phyloP scores from a whole-genome alignment of 2,888 invertebrate genomes.

The Selenia dentaria region DNA sequence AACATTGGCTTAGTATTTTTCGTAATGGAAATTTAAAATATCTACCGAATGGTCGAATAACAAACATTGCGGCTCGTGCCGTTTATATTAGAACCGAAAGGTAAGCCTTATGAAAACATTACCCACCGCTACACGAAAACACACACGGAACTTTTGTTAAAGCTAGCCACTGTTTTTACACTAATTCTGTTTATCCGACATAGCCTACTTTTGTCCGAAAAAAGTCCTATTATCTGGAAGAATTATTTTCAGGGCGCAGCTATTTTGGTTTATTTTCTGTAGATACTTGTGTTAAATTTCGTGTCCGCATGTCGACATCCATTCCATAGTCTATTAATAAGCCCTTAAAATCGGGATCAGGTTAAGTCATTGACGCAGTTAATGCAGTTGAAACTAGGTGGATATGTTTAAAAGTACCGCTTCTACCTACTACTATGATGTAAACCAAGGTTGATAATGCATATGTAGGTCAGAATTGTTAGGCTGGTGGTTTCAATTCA shows the following conservation, averaged over 20 bases:
- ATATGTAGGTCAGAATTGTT: constrained; percentile 17
- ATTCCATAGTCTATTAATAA: too few relatives aligned
- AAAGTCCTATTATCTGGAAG: too few relatives aligned
- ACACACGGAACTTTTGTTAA: background rate
- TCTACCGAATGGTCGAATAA: constrained; percentile 8
- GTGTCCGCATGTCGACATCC: too few relatives aligned
- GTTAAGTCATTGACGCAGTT: constrained; percentile 2
- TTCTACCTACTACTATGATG: constrained; percentile 10
- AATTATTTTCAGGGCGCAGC: too few relatives aligned
- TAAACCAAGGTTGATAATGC: constrained; percentile 17
- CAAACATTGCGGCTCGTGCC: constrained; percentile 9
- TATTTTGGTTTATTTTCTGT: too few relatives aligned
- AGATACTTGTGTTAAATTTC: too few relatives aligned
- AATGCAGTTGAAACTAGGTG: constrained; percentile 1
- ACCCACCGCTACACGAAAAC: constrained; percentile 1
- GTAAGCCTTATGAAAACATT: constrained; percentile 15
- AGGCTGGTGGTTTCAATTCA: background rate
- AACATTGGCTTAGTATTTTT: constrained; percentile 14
- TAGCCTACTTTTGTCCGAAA: too few relatives aligned
- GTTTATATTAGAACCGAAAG: constrained; percentile 6
- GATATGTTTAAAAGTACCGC: too few relatives aligned
- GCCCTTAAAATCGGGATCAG: too few relatives aligned
- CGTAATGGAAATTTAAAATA: constrained; percentile 12
- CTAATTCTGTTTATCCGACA: too few relatives aligned
- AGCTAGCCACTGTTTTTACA: background rate